Base-by-base conservation (phyloP, 2,797 vertebrate genomes). In the Darevskia mixta region DNA sequence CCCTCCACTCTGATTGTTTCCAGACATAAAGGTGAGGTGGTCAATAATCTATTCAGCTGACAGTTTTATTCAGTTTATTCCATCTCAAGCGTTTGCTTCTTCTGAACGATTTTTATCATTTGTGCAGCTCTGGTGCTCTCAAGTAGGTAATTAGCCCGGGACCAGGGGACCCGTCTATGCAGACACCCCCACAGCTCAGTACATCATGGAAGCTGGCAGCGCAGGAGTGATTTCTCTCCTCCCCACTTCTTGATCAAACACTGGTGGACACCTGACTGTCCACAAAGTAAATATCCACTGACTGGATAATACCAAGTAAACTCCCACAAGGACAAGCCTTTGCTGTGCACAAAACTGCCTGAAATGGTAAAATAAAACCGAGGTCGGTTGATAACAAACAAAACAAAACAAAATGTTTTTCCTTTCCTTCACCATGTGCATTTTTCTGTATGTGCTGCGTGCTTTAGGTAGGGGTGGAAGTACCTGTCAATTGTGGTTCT, bases 21-120 rank as follows among this genome's bases (percentile, higher is more conserved):
- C 90, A 83, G 89, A 11, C 45, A 38, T 25, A 10, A 38, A 91
- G 88, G 72, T 82, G 90, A 64, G 2, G 3, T 77, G 83, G 91
- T 93, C 91, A 72, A 90, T 90, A 93, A 85, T 55, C 90, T 76
- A 0, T 88, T 91, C 89, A 82, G 27, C 83, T 82, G 83, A 86
- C 83, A 75, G 82, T 64, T 93, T 92, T 87, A 89, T 27, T 88
- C 64, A 0, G 18, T 88, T 90, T 92, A 85, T 89, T 92, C 35
- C 45, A 10, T 73, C 82, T 45, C 85, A 79, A 85, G 13, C 88
- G 73, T 89, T 77, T 1, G 11, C 89, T 93, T 89, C 66, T 80
- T 85, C 75, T 88, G 86, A 58, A 87, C 66, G 13, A 13, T 90
- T 89, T 89, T 88, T 86, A 49, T 91, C 75, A 29, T 77, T 86